Base-by-base conservation (phyloP, 2,797 vertebrate species). In the Sebastes matsubarae region DNA sequence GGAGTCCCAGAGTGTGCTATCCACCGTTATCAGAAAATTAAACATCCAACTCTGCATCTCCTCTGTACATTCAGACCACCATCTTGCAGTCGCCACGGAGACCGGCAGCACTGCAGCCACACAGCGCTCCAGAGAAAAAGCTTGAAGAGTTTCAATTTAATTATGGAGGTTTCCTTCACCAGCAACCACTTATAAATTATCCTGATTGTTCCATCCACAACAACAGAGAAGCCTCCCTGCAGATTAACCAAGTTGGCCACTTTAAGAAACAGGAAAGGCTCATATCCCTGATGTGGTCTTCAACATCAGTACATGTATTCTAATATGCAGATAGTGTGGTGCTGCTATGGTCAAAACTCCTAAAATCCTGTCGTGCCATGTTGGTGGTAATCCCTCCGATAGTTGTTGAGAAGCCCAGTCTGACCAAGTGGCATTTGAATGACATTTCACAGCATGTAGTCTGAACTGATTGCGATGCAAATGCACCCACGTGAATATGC, bases 121-220 rank as follows among this genome's bases (percentile, higher is more conserved):
- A 4, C 50, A 64, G 27, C 5, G 32, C 72, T 85, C 36, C 57
- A 42, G 38, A 20, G 64, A 76, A 85, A 52, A 20, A 73, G 59
- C 29, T 77, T 69, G 82, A 80, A 64, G 63, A 81, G 77, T 85
- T 80, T 88, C 57, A 50, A 70, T 92, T 87, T 84, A 88, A 91
- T 93, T 83, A 87, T 4, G 59, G 74, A 77, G 69, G 54, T 78
- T 87, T 86, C 59, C 72, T 75, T 85, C 71, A 67, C 57, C 6
- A 57, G 77, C 75, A 80, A 64, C 77, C 77, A 57, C 75, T 82
- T 91, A 85, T 84, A 83, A 90, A 89, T 93, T 90, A 90, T 14
- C 22, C 52, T 34, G 36, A 83, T 73, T 87, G 68, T 34, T 60
- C 38, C 12, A 55, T 71, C 54, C 46, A 64, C 68, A 79, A 69